Base-by-base conservation (phyloP, 2,797 vertebrate genomes). In the Sardinella longiceps region DNA sequence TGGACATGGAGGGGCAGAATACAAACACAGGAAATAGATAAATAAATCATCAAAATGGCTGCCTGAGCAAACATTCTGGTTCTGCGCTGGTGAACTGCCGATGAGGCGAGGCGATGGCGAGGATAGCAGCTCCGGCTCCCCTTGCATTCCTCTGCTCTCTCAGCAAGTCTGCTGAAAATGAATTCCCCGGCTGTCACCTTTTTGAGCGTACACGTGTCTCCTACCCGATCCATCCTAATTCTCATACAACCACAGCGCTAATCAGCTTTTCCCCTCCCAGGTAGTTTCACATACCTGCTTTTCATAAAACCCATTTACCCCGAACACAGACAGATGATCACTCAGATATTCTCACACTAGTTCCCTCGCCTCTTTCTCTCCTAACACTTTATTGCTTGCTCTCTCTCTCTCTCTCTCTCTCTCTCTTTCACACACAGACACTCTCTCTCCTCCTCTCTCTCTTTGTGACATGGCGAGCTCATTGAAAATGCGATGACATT, bases 401-500 rank as follows among this genome's bases (percentile, higher is more conserved):
- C 12, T 60, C n/a, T 58, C 23, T 58, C n/a, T 63, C 60, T 11
- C n/a, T 20, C 6, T 23, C 20, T n/a, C 56, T 63, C 9, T 63
- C 48, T 0, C 12, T 63, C n/a, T 28, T 2, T n/a, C n/a, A n/a
- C n/a, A n/a, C n/a, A n/a, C n/a, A n/a, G 3, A 11, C n/a, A 12
- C 58, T 25, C 23, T 63, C 23, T 25, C 58, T 63, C 58, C 60
- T 30, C 10, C 25, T 66, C 9, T 66, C 25, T 14, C 60, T 30
- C 60, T 63, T 48, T 83, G 46, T 74, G 66, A 33, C 66, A 74
- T 30, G 14, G 66, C 39, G 15, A 74, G 66, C 12, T 74, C 33
- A 74, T 20, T 37, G 33, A 30, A 70, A 74, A 66, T 66, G 58
- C 82, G 37, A 14, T 83, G 82, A 83, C 82, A 83, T 83, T 83